Base-by-base conservation (phyloP, 2,888 invertebrate genomes). In the Lingula anatina region DNA sequence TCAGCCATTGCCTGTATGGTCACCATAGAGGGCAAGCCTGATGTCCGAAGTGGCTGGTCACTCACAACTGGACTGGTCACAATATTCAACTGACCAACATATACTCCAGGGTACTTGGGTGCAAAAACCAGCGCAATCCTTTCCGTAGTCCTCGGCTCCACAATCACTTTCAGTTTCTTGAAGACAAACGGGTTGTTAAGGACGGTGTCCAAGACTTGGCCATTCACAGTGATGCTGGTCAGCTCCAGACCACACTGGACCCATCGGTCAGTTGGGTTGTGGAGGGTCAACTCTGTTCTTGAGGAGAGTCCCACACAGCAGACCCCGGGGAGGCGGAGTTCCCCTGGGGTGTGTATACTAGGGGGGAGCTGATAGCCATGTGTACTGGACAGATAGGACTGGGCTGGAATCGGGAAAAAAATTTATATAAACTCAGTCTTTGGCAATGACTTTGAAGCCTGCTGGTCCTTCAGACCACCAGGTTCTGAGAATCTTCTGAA, bases 271-370 rank as follows among this genome's bases (percentile, higher is more conserved):
- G 68, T 58, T 0, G 63, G 62, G 55, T 68, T 71, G 20, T 53
- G 57, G 28, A 71, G 47, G 2, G 62, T 57, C 5, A 69, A 51
- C 5, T 51, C 43, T 27, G 59, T 57, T 21, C 57, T 60, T 24
- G 54, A 50, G 2, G 68, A 62, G 27, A 69, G 63, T 0, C 69
- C 71, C 3, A 70, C 59, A 56, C 68, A 70, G 50, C 68, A 68
- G 9, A 61, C 62, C 12, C 65, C 62, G 12, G 55, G 37, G 44
- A 70, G 64, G 20, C 56, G 51, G 21, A 70, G 53, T 12, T 62
- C 56, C 12, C 55, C 51, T n/a, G 67, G 67, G 3, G 60, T 62
- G 5, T 61, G 56, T 23, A 55, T 45, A 21, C 24, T n/a, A n/a
- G n/a, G n/a, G n/a, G n/a, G n/a, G n/a, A n/a, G n/a, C n/a, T n/a